Evolutionary conservation across 2,797 vertebrate genomes (phyloP).

Genomic region (Ctenopoma kingsleyae): DNA sequence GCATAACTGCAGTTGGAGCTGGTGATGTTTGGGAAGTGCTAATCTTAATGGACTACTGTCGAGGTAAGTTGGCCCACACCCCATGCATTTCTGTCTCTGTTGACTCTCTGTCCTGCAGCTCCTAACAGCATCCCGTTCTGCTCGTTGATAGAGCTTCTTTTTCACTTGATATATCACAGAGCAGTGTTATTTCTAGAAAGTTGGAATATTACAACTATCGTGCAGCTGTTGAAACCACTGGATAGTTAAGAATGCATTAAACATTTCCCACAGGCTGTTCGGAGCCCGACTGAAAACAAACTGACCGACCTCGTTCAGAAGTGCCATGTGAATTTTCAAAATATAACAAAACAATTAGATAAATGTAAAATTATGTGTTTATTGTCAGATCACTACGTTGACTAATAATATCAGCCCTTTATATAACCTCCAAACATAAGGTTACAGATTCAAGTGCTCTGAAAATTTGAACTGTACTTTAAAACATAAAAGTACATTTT

Average conservation of each 20-base stretch:
- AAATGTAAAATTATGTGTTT: not conserved
- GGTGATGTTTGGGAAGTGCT: conserved; percentile 98
- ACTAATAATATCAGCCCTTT: not conserved
- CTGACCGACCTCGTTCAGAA: not conserved
- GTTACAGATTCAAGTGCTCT: not conserved
- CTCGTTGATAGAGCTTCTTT: conserved; percentile 14
- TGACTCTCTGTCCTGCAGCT: conserved; percentile 34
- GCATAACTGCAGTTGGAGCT: conserved; percentile 92
- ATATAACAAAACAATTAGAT: not conserved
- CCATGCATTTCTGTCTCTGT: conserved; percentile 14
- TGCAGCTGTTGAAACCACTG: not conserved
- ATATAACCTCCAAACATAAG: not conserved
- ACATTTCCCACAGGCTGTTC: no score
- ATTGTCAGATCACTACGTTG: not conserved
- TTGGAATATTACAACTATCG: conserved; percentile 5
- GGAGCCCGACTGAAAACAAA: no score
- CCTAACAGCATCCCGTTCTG: conserved; percentile 26
- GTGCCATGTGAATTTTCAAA: not conserved
- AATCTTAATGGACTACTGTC: conserved; percentile 98
- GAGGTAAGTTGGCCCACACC: conserved; percentile 84
- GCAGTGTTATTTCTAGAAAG: conserved; percentile 30
- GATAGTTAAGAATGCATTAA: not conserved
- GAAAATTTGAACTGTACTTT: not conserved
- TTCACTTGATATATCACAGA: conserved; percentile 25
- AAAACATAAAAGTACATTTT: not conserved